These are phyloP conservation scores for Heliothis peltigera DNA, from an alignment of 2,888 invertebrate species.

Conservation along the genomic window DNA sequence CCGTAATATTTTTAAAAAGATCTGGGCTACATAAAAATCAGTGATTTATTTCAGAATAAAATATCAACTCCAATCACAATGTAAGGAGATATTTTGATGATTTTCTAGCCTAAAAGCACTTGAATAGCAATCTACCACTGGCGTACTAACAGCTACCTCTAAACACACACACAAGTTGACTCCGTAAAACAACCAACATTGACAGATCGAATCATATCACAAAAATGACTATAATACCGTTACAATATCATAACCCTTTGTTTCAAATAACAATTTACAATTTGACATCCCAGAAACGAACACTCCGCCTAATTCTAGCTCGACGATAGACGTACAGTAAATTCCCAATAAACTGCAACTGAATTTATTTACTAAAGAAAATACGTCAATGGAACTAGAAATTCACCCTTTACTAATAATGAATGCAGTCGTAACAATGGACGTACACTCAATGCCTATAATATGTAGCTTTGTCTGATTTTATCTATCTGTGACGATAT, in stretches of 20 bases:
- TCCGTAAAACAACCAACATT: too few relatives aligned
- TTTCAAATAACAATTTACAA: not conserved
- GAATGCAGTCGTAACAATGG: constrained; percentile 46
- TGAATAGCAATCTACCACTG: too few relatives aligned
- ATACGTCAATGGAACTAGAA: constrained; percentile 28
- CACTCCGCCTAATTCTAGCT: not conserved
- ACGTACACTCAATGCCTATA: constrained; percentile 47
- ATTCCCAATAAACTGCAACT: constrained; percentile 1
- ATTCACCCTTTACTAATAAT: constrained; percentile 55
- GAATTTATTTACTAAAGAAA: constrained; percentile 28
- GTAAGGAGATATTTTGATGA: too few relatives aligned
- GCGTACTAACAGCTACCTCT: too few relatives aligned
- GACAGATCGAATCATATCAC: too few relatives aligned
- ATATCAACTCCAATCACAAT: too few relatives aligned
- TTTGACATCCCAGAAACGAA: not conserved
- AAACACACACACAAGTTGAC: too few relatives aligned
- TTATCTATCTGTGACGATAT: constrained; percentile 74
- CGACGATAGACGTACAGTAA: not conserved
- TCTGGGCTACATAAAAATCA: too few relatives aligned
- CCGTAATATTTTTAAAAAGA: too few relatives aligned
- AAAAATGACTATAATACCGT: too few relatives aligned
- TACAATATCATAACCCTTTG: not conserved
- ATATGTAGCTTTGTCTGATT: constrained; percentile 51
- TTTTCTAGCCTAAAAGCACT: too few relatives aligned
- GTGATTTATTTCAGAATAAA: too few relatives aligned